Conservation (phyloP, 2,113 vertebrate genomes). For the Heptranchias perlo region DNA sequence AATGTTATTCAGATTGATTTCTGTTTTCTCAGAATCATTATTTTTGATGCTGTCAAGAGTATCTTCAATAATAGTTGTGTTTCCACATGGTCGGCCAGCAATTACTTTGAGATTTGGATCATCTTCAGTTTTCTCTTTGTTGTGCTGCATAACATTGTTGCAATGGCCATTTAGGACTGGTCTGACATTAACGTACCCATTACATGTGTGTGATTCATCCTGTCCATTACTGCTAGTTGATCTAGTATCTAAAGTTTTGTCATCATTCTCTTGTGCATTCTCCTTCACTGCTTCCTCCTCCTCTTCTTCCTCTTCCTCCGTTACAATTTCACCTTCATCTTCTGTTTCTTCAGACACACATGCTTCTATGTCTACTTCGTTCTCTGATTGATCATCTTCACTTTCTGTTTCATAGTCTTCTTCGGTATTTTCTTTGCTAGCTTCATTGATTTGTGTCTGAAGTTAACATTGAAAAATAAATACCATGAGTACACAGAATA, state of each 20-base stretch:
- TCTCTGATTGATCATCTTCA: background rate
- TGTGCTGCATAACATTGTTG: slow-evolving; percentile 53
- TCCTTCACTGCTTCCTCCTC: slow-evolving; percentile 48
- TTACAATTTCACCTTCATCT: slow-evolving; percentile 51
- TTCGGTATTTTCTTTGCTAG: background rate
- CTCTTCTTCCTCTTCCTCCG: slow-evolving; percentile 42
- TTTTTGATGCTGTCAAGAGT: slow-evolving; percentile 69
- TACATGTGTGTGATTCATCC: slow-evolving; percentile 51
- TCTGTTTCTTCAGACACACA: slow-evolving; percentile 60
- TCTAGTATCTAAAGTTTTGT: slow-evolving; percentile 41
- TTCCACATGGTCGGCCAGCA: slow-evolving; percentile 64
- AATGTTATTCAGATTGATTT: slow-evolving; percentile 94
- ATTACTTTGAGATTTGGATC: slow-evolving; percentile 45
- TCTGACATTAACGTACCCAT: slow-evolving; percentile 44
- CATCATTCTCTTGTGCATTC: slow-evolving; percentile 54
- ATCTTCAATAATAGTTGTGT: slow-evolving; percentile 86
- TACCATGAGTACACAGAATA: background rate
- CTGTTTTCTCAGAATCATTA: slow-evolving; percentile 72
- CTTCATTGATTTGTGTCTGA: background rate
- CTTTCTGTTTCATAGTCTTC: background rate
- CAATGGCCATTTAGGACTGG: slow-evolving; percentile 55
- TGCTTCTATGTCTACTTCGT: slow-evolving; percentile 51
- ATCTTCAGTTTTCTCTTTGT: slow-evolving; percentile 42
- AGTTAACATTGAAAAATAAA: background rate
- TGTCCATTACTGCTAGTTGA: slow-evolving; percentile 43